Evolutionary conservation across 2,888 invertebrate genomes (phyloP).

Genomic region (Heteromyza rotundicornis): DNA sequence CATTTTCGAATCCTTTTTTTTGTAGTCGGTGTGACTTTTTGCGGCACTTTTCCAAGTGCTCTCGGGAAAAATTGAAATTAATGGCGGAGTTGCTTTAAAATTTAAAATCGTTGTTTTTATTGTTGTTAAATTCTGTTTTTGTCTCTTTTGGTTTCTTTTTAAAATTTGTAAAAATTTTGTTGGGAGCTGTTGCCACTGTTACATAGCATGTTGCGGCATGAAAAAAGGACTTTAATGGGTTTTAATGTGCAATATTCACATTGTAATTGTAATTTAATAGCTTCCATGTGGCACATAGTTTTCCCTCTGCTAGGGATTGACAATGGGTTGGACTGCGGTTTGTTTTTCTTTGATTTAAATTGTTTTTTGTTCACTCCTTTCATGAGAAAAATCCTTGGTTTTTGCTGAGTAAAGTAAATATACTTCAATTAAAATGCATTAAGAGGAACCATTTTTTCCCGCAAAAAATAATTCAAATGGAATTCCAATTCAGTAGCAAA

Average conservation of each 20-base stretch:
- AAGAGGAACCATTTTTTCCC: too few species aligned
- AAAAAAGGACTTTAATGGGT: slow-evolving; percentile 31
- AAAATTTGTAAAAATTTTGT: background rate
- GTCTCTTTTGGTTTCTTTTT: background rate
- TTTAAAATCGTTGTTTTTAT: slow-evolving; percentile 10
- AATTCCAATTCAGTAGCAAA: too few species aligned
- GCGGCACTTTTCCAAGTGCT: background rate
- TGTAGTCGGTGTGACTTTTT: background rate
- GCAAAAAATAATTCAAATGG: too few species aligned
- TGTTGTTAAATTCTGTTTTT: background rate
- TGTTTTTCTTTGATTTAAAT: background rate
- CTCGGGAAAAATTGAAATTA: background rate
- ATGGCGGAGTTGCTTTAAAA: background rate
- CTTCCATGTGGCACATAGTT: slow-evolving; percentile 12
- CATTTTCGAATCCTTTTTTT: background rate
- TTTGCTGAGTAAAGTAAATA: too few species aligned
- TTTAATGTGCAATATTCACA: slow-evolving; percentile 36
- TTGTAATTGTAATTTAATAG: slow-evolving; percentile 36
- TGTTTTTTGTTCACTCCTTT: background rate
- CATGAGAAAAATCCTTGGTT: too few species aligned
- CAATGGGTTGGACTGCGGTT: too few species aligned
- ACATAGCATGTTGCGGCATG: background rate
- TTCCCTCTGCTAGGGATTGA: too few species aligned
- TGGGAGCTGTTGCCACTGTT: background rate
- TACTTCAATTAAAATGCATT: too few species aligned